Evolutionary conservation across 2,888 invertebrate genomes (phyloP).

Genomic region (Timandra comae): DNA sequence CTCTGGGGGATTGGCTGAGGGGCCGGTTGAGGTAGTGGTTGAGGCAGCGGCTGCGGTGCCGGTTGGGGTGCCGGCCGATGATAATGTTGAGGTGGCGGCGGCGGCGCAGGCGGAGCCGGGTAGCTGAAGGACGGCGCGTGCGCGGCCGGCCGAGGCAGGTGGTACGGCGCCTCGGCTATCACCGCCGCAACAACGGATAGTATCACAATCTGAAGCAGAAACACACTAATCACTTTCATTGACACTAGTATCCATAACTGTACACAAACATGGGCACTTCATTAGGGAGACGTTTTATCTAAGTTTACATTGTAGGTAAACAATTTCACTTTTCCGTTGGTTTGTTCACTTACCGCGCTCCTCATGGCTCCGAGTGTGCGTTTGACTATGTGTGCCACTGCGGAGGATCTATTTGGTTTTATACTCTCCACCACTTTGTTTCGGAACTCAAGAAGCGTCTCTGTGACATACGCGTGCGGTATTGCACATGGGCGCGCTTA

Average conservation of each 20-base stretch:
- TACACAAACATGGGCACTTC: conserved; percentile 15
- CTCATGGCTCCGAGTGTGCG: conserved; percentile 52
- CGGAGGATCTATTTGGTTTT: conserved; percentile 41
- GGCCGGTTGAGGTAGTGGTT: conserved; percentile 22
- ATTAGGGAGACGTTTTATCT: conserved; percentile 24
- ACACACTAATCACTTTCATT: conserved; percentile 18
- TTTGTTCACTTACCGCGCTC: conserved; percentile 58
- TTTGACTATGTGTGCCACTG: conserved; percentile 45
- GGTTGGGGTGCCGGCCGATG: conserved; percentile 23
- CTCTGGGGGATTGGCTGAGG: conserved; percentile 25
- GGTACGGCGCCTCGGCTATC: conserved; percentile 61
- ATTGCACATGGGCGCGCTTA: conserved; percentile 23
- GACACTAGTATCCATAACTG: conserved; percentile 12
- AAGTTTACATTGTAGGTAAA: conserved; percentile 31
- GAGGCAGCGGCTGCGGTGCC: conserved; percentile 15
- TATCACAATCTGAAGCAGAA: conserved; percentile 49
- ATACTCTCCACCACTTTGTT: conserved; percentile 58
- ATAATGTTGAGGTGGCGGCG: conserved; percentile 20
- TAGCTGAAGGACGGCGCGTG: conserved; percentile 29
- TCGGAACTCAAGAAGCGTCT: conserved; percentile 26
- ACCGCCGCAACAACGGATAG: conserved; percentile 50
- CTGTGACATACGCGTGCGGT: conserved; percentile 16
- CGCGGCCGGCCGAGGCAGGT: conserved; percentile 51
- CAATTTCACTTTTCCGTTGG: conserved; percentile 48
- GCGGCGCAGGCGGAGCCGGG: conserved; percentile 18